Evolutionary conservation across 2,113 vertebrate genomes (phyloP).

Genomic region (Macheiramphus alcinus): DNA sequence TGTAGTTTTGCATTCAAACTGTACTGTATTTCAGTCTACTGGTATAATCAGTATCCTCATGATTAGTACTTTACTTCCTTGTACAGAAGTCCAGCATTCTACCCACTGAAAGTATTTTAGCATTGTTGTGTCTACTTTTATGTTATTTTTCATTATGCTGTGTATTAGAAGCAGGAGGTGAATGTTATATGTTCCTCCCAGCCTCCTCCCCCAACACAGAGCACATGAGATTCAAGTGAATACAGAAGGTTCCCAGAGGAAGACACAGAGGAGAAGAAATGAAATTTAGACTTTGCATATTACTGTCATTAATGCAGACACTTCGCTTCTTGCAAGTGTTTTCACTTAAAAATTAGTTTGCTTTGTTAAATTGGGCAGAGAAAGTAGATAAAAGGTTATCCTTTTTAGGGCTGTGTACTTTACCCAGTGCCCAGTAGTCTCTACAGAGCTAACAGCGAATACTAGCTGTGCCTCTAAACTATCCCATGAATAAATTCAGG

Average conservation of each 20-base stretch:
- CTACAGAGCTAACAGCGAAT: neutral
- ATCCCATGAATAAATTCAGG: neutral
- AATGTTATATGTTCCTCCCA: neutral
- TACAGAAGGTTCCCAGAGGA: neutral
- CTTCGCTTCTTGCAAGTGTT: neutral
- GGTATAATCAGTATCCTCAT: neutral
- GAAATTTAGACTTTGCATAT: neutral
- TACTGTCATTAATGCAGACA: neutral
- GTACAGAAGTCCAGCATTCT: neutral
- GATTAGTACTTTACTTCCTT: neutral
- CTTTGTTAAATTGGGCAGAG: neutral
- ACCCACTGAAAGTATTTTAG: neutral
- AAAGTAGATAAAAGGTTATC: neutral
- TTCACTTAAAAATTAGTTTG: neutral
- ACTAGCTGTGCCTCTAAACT: neutral
- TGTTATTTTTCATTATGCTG: neutral
- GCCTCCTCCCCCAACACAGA: neutral
- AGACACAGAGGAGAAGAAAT: neutral
- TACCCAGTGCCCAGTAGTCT: neutral
- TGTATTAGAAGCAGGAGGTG: neutral
- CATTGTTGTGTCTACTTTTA: neutral
- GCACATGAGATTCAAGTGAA: neutral
- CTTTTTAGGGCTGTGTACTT: neutral
- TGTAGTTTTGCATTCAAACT: neutral
- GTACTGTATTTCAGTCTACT: neutral